Percentiles rank a stretch among this genome's conserved stretches.
Conservation (phyloP, 2,113 vertebrate species). For the Pseudonaja textilis region DNA sequence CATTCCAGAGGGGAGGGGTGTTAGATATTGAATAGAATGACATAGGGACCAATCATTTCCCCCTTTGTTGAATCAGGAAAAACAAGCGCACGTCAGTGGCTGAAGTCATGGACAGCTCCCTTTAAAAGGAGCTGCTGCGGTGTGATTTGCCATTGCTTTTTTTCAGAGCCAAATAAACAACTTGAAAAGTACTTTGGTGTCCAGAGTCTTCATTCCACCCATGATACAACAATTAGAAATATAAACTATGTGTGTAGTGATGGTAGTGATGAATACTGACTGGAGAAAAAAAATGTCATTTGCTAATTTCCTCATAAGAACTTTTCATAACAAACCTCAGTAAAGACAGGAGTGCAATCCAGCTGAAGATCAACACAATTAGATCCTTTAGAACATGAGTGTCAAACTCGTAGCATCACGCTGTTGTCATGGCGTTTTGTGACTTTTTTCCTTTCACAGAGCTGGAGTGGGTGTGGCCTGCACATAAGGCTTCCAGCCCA, state of each 20-base stretch:
- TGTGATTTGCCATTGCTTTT: too few relatives aligned
- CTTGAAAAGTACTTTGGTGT: too few relatives aligned
- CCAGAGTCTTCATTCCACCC: too few relatives aligned
- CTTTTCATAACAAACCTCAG: background rate
- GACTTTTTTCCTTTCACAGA: background rate
- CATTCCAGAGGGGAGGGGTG: too few relatives aligned
- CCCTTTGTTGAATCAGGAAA: too few relatives aligned
- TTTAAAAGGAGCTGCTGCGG: too few relatives aligned
- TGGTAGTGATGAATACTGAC: background rate
- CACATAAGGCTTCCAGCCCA: background rate
- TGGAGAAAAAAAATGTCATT: background rate
- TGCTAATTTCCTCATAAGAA: background rate
- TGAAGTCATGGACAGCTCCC: too few relatives aligned
- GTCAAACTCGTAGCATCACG: background rate
- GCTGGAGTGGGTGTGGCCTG: background rate
- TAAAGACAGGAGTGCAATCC: background rate
- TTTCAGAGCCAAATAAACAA: too few relatives aligned
- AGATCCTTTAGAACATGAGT: background rate
- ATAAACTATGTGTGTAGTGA: background rate
- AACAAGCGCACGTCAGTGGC: too few relatives aligned
- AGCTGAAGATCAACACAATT: background rate
- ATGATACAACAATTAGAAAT: background rate
- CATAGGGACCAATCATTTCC: too few relatives aligned
- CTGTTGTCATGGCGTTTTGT: background rate
- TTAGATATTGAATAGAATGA: too few relatives aligned